A percentile compares a stretch with the other conserved stretches of the same genome.
Evolutionary conservation across 92 coral and sea anemone species (phyloP).

Genomic region (Zoanthus sansibaricus): DNA sequence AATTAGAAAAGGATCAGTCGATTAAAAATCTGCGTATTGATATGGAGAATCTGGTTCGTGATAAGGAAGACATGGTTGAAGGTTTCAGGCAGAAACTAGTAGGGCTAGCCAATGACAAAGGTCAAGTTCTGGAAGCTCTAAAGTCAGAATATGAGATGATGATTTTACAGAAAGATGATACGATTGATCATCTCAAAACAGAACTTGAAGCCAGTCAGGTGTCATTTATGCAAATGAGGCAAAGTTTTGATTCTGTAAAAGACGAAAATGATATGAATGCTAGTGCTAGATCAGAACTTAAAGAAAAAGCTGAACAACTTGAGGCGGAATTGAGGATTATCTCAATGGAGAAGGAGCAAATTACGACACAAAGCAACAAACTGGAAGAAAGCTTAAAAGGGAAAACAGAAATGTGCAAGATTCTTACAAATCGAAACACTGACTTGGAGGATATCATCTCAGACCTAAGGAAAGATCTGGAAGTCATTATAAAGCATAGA

Average conservation of each 20-base stretch:
- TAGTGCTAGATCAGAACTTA: conserved; percentile 45
- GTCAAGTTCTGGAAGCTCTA: conserved; percentile 38
- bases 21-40: conserved; percentile 73
- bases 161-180: conserved; percentile 39
- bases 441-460: conserved; percentile 32
- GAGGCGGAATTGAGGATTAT: conserved; percentile 36
- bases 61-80: conserved; percentile 73
- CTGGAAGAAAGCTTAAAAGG: conserved; percentile 6
- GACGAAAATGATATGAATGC: conserved; percentile 31
- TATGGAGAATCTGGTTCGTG: conserved; percentile 69
- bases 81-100: conserved; percentile 60
- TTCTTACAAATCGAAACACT: conserved; percentile 30
- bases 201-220: conserved; percentile 37
- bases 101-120: conserved; percentile 60
- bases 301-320: conserved; percentile 30
- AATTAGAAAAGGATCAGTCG: conserved; percentile 66
- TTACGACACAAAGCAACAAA: not conserved
- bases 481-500: conserved; percentile 34
- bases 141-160: conserved; percentile 44
- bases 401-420: conserved; percentile 5
- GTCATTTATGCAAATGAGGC: conserved; percentile 9
- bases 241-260: conserved; percentile 17
- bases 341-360: conserved; percentile 18
- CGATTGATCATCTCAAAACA: conserved; percentile 44
- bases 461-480: conserved; percentile 35